Evolutionary conservation across 2,888 invertebrate species (phyloP).

Genomic region (Poecilus cupreus): DNA sequence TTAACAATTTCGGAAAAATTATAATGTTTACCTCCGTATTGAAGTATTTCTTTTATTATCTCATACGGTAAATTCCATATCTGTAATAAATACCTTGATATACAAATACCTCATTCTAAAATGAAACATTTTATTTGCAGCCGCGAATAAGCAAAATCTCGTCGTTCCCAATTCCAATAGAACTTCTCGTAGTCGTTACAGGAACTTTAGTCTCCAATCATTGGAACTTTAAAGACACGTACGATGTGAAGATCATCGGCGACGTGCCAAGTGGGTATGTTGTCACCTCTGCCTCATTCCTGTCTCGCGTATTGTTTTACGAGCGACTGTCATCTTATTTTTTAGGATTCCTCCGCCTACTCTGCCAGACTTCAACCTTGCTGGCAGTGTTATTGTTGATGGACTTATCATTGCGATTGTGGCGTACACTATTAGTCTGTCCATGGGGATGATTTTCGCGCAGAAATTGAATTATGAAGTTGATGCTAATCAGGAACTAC

Average conservation of each 20-base stretch:
- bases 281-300: conserved; percentile 53
- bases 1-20: no score
- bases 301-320: neutral
- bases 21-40: no score
- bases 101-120: no score
- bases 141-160: conserved; percentile 77
- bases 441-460: conserved; percentile 85
- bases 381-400: conserved; percentile 76
- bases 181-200: conserved; percentile 81
- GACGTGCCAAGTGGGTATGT: conserved; percentile 80
- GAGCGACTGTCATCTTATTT: neutral
- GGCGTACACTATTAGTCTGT: conserved; percentile 83
- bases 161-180: conserved; percentile 83
- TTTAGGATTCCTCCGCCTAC: conserved; percentile 77
- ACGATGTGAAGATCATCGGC: conserved; percentile 78
- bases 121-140: conserved; percentile 73
- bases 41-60: no score
- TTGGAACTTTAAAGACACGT: conserved; percentile 73
- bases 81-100: no score
- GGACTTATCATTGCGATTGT: conserved; percentile 82
- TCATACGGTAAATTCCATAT: no score
- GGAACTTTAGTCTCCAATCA: conserved; percentile 81
- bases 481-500: conserved; percentile 83
- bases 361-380: conserved; percentile 76
- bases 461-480: conserved; percentile 82